phyloP scores from a whole-genome alignment of 2,113 vertebrate species.

The Monarcha castaneiventris region DNA sequence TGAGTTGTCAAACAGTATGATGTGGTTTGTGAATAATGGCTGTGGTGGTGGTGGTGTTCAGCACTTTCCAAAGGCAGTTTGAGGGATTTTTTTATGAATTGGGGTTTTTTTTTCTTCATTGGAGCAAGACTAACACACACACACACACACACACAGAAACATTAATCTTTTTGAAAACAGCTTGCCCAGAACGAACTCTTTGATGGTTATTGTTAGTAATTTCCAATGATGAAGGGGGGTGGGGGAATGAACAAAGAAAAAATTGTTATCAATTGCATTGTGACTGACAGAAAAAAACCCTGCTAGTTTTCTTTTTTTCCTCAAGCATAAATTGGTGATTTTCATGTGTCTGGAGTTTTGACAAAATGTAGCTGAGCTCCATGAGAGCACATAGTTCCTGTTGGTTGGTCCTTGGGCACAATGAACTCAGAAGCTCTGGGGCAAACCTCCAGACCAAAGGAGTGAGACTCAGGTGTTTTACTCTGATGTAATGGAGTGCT shows the following conservation, averaged over 20 bases:
- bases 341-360: background rate
- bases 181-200: background rate
- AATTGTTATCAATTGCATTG: background rate
- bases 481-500: background rate
- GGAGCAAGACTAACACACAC: background rate
- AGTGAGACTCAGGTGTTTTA: background rate
- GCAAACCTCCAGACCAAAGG: background rate
- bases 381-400: fast-evolving
- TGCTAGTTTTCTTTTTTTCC: background rate
- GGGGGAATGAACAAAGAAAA: background rate
- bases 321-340: background rate
- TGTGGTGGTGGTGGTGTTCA: background rate
- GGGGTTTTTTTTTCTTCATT: background rate
- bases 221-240: background rate
- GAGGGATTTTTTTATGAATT: background rate
- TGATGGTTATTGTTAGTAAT: background rate
- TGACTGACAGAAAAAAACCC: background rate
- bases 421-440: background rate
- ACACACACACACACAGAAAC: background rate
- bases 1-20: background rate
- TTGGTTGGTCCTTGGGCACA: background rate
- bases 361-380: background rate
- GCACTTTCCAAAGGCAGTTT: background rate
- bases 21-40: background rate
- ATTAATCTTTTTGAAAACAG: background rate